These are phyloP conservation scores for Erebia aethiops DNA, from an alignment of 2,888 invertebrate genomes.

Conservation along the genomic window DNA sequence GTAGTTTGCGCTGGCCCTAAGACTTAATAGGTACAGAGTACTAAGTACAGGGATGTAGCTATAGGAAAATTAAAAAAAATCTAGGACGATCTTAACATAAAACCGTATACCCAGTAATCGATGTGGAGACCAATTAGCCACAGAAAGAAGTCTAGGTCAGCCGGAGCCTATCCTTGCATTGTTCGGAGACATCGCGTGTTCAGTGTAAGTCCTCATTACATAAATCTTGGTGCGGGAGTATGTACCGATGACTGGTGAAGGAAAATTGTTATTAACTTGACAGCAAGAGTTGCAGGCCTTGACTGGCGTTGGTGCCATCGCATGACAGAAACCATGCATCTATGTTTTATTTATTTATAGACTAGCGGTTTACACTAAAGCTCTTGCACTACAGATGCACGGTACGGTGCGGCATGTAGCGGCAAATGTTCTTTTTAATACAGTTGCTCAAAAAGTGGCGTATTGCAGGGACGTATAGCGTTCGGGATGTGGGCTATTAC, in stretches of 20 bases:
- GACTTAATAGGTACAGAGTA: not conserved
- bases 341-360: not conserved
- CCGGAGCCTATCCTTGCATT: constrained; percentile 77
- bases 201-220: constrained; percentile 78
- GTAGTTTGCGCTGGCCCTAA: not conserved
- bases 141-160: constrained; percentile 79
- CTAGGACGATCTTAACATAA: constrained; percentile 8
- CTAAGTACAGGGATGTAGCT: not conserved
- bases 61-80: not conserved
- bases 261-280: constrained; percentile 54
- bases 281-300: constrained; percentile 62
- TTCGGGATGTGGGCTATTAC: too few relatives aligned
- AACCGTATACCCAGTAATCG: constrained; percentile 56
- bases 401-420: too few relatives aligned
- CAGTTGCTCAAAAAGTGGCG: too few relatives aligned
- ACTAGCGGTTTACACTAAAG: too few relatives aligned
- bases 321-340: constrained; percentile 17
- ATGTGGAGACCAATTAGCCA: constrained; percentile 72
- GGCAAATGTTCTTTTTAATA: too few relatives aligned
- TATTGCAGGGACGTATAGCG: too few relatives aligned
- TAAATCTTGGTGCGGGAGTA: constrained; percentile 71
- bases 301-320: constrained; percentile 49
- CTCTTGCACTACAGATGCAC: too few relatives aligned
- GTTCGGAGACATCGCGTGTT: constrained; percentile 76
- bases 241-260: constrained; percentile 59